phyloP scores from a whole-genome alignment of 2,888 invertebrate species.

The Drosophila anomelani region DNA sequence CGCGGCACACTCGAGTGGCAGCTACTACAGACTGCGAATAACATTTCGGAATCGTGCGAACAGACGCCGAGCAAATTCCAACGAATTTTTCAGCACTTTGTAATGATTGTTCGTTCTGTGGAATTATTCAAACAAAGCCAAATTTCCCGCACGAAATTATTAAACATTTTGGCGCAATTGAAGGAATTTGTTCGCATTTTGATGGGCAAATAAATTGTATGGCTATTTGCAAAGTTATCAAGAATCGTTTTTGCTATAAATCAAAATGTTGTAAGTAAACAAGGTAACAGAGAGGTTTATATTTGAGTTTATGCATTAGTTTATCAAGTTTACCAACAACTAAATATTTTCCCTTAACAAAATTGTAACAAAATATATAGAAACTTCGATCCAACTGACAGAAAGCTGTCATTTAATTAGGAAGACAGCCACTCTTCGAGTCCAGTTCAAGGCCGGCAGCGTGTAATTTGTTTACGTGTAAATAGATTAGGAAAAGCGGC shows the following conservation, averaged over 20 bases:
- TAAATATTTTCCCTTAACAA: no score
- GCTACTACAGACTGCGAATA: conserved; percentile 13
- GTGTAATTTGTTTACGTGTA: conserved; percentile 32
- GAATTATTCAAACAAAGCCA: conserved; percentile 11
- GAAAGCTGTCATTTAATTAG: conserved; percentile 24
- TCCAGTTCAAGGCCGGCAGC: conserved; percentile 14
- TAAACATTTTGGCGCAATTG: conserved; percentile 2
- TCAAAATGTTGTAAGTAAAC: neutral
- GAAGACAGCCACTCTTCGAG: neutral
- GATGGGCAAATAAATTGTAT: conserved; percentile 1
- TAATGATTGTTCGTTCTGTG: conserved; percentile 16
- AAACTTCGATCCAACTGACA: neutral
- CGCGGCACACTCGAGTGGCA: conserved; percentile 35
- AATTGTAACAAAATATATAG: neutral
- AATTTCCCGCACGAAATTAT: conserved; percentile 3
- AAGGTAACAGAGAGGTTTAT: neutral
- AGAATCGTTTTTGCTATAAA: neutral
- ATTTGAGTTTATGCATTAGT: neutral
- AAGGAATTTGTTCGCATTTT: neutral
- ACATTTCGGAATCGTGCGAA: conserved; percentile 19
- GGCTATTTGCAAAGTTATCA: neutral
- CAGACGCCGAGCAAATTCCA: conserved; percentile 22
- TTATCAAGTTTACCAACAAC: neutral
- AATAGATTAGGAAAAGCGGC: conserved; percentile 12
- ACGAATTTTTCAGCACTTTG: conserved; percentile 13